Evolutionary conservation across 2,888 invertebrate species (phyloP).

Genomic region (Branchipolynoe longqiensis): DNA sequence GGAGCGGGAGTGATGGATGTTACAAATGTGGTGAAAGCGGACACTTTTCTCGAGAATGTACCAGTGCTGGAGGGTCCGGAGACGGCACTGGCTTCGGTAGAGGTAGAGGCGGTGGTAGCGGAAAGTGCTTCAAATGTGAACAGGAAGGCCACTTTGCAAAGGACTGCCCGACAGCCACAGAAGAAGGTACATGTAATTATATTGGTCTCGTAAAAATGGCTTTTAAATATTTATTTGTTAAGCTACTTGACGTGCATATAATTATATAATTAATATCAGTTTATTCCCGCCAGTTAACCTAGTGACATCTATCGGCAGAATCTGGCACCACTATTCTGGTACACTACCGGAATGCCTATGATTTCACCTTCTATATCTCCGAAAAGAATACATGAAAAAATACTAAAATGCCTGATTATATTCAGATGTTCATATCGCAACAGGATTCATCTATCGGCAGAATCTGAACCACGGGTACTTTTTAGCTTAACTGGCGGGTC

Average conservation of each 20-base stretch:
- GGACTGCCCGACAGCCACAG: constrained; percentile 72
- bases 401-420: too few relatives aligned
- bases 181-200: constrained; percentile 35
- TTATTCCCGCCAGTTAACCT: too few relatives aligned
- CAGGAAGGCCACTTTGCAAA: constrained; percentile 75
- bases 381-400: too few relatives aligned
- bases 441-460: not conserved
- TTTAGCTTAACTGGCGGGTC: too few relatives aligned
- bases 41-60: constrained; percentile 70
- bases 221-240: too few relatives aligned
- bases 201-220: too few relatives aligned
- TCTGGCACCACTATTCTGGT: too few relatives aligned
- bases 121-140: constrained; percentile 75
- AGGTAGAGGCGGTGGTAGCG: constrained; percentile 55
- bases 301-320: too few relatives aligned
- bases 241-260: too few relatives aligned
- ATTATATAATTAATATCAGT: too few relatives aligned
- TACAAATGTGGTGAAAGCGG: constrained; percentile 68
- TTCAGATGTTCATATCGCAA: not conserved
- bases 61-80: constrained; percentile 60
- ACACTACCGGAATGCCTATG: too few relatives aligned
- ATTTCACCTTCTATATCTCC: too few relatives aligned
- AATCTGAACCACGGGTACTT: not conserved
- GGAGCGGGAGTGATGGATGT: constrained; percentile 54
- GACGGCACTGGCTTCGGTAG: constrained; percentile 49